Evolutionary conservation across 2,113 vertebrate species (phyloP), one percentile per base, ranked within the genome.

Genomic region (Paraplagusia blochii): DNA sequence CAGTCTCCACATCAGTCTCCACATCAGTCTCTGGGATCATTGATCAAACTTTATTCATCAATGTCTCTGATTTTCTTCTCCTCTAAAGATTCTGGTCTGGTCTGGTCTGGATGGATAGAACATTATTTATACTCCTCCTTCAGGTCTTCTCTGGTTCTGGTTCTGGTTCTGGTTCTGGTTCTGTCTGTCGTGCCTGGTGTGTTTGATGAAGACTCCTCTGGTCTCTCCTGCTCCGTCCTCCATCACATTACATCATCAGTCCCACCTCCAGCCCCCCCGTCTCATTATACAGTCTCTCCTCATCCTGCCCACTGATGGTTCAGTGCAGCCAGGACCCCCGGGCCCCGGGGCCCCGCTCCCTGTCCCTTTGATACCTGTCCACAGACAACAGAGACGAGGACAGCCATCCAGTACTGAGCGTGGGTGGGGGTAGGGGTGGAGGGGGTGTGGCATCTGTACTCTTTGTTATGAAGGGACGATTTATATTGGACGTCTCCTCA

Each of bases 271-370:
- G 22, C 14, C 34, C n/a, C 9, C 10, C 63, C 7, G 12, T 11
- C 33, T 2, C n/a, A 39, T 29, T 29, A 2, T 29, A 29, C 47
- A 63, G 72, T 74, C 56, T 5, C 56, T 52, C 10, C 63, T 68
- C 60, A 69, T 81, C 73, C 78, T 69, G 53, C 80, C 69, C 69
- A n/a, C 79, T 83, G 81, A 85, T 85, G 83, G 83, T 85, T 74
- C 60, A 81, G 60, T 83, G 83, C 76, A 73, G 76, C 15, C 53
- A 57, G 47, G 63, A 63, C 82, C 74, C 60, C 57, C 53, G 53
- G 47, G 63, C 63, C 82, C 74, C 60, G 53, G 5, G 79, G 82
- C 71, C 44, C 56, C 22, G 13, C 56, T 42, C 55, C 34, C 40
- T 49, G 67, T 67, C 74, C 55, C 74, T 85, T 82, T 85, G 78